These are phyloP conservation scores for Trachelus stipa DNA, from an alignment of 2,888 invertebrate species.

Conservation along the genomic window DNA sequence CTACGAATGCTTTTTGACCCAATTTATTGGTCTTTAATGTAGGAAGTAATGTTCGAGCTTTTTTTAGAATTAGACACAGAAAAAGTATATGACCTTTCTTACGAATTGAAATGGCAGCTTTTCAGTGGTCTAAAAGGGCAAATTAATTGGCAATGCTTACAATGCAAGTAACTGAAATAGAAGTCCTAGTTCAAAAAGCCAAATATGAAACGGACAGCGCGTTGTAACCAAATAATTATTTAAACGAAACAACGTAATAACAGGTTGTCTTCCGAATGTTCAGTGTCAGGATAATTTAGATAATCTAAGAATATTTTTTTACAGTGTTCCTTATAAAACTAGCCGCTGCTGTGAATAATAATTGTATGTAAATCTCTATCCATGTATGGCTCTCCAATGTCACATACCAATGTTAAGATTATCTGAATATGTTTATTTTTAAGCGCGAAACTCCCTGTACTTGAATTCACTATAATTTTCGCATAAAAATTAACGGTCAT, in stretches of 20 bases:
- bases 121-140: neutral
- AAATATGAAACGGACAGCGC: neutral
- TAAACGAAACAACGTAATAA: neutral
- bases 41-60: neutral
- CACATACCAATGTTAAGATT: constrained; percentile 8
- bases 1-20: neutral
- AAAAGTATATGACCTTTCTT: neutral
- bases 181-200: constrained; percentile 16
- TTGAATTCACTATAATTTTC: neutral
- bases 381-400: neutral
- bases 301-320: neutral
- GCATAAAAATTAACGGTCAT: neutral
- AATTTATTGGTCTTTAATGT: neutral
- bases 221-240: neutral
- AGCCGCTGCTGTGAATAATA: neutral
- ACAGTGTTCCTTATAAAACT: neutral
- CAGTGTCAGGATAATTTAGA: neutral
- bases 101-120: neutral
- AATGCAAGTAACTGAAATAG: constrained; percentile 13
- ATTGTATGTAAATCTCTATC: neutral
- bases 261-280: neutral
- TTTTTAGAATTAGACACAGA: neutral
- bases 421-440: neutral
- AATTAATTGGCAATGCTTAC: neutral
- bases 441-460: neutral